Evolutionary conservation across 2,797 vertebrate species (phyloP).

Genomic region (Nyctalus aviator): DNA sequence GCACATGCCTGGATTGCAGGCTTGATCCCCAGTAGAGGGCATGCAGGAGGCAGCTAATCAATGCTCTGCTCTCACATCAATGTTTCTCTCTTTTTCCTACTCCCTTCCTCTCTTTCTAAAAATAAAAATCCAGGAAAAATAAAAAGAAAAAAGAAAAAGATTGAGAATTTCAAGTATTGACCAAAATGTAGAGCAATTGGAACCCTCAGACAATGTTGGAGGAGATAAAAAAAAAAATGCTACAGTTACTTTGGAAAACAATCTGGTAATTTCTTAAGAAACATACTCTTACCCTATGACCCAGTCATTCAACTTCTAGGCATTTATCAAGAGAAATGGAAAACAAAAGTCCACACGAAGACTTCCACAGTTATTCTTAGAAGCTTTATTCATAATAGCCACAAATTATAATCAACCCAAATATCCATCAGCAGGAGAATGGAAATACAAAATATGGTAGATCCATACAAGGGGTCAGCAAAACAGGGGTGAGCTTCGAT

Average conservation of each 20-base stretch:
- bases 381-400: background rate
- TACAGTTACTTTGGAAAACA: background rate
- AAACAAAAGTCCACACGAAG: background rate
- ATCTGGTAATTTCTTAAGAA: background rate
- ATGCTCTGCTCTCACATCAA: background rate
- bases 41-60: background rate
- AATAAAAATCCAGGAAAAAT: background rate
- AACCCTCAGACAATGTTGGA: background rate
- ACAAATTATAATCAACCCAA: background rate
- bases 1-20: background rate
- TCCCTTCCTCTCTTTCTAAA: background rate
- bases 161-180: background rate
- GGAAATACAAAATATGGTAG: background rate
- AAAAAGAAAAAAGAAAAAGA: background rate
- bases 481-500: background rate
- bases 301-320: background rate
- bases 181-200: background rate
- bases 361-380: background rate
- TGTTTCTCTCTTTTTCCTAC: background rate
- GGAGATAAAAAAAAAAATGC: background rate
- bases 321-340: background rate
- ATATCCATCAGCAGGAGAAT: background rate
- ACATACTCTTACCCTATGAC: background rate
- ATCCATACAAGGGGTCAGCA: background rate
- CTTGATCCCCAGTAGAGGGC: background rate